A percentile compares a stretch with the other conserved stretches of the same genome.
phyloP scores from a whole-genome alignment of 2,888 invertebrate genomes.

The Dromius quadrimaculatus region DNA sequence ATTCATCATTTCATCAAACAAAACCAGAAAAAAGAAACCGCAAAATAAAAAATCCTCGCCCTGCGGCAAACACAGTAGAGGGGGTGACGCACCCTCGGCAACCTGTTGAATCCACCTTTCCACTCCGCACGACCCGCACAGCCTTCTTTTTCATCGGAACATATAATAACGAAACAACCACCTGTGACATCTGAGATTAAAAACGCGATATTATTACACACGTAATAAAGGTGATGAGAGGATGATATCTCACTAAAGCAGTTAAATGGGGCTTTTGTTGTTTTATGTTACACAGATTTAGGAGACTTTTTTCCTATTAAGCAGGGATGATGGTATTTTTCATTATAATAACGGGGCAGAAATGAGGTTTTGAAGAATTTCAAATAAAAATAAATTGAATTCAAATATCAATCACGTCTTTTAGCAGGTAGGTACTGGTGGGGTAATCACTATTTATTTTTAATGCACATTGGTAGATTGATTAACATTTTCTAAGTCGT shows the following conservation, averaged over 20 bases:
- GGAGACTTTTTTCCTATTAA: too few relatives aligned
- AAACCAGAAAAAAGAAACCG: slow-evolving; percentile 32
- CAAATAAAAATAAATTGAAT: too few relatives aligned
- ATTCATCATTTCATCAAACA: slow-evolving; percentile 39
- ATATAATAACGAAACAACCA: slow-evolving; percentile 49
- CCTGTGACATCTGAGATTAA: slow-evolving; percentile 43
- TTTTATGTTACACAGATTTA: background rate
- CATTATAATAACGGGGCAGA: too few relatives aligned
- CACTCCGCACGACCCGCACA: slow-evolving; percentile 13
- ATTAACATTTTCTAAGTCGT: too few relatives aligned
- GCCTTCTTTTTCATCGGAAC: slow-evolving; percentile 48
- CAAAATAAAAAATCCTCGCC: slow-evolving; percentile 21
- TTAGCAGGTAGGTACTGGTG: too few relatives aligned
- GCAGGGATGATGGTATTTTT: too few relatives aligned
- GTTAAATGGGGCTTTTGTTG: background rate
- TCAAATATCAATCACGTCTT: too few relatives aligned
- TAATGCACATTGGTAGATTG: too few relatives aligned
- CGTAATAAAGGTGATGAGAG: slow-evolving; percentile 9
- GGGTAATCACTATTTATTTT: too few relatives aligned
- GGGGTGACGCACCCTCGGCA: slow-evolving; percentile 15
- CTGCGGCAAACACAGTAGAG: background rate
- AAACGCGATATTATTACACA: slow-evolving; percentile 23
- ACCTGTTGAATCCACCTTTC: slow-evolving; percentile 32
- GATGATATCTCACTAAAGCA: background rate
- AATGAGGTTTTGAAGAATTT: too few relatives aligned